A percentile compares a stretch with the other conserved stretches of the same genome.
Evolutionary conservation across 2,113 vertebrate genomes (phyloP).

Genomic region (Phyllopteryx taeniolatus): DNA sequence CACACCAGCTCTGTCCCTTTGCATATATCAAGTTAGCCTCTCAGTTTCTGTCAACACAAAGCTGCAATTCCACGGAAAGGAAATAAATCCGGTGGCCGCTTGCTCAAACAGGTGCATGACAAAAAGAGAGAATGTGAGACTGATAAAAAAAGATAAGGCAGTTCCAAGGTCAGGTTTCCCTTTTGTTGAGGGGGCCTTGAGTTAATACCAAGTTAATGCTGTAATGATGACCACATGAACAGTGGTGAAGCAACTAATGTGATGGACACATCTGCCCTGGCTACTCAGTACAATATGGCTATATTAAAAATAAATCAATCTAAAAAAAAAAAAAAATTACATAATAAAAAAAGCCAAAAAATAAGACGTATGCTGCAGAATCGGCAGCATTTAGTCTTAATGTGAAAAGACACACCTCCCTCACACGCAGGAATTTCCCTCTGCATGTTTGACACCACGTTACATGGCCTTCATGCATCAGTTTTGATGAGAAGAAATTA

Average conservation of each 20-base stretch:
- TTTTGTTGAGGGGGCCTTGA: slow-evolving; percentile 24
- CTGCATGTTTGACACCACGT: background rate
- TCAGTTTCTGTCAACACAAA: slow-evolving; percentile 8
- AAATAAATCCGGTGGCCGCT: slow-evolving; percentile 15
- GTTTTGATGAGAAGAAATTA: no score
- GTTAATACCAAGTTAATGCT: slow-evolving; percentile 7
- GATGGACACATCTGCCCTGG: background rate
- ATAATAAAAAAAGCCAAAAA: no score
- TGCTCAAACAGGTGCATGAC: slow-evolving; percentile 17
- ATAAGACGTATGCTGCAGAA: no score
- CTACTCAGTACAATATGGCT: background rate
- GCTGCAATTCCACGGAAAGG: slow-evolving; percentile 1
- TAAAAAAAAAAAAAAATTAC: no score
- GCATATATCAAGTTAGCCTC: background rate
- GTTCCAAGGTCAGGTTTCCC: slow-evolving; percentile 33
- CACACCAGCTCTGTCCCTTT: background rate
- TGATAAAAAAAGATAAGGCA: slow-evolving; percentile 3
- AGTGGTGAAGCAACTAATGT: background rate
- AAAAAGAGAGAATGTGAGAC: background rate
- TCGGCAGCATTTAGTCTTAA: background rate
- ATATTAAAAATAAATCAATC: background rate
- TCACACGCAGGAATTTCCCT: background rate
- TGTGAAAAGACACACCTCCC: background rate
- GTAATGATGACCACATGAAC: background rate
- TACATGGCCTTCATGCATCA: background rate